Percentiles rank a stretch among this genome's conserved stretches.
Evolutionary conservation across 2,888 invertebrate genomes (phyloP).

Genomic region (Coronaproctus castanopsis): DNA sequence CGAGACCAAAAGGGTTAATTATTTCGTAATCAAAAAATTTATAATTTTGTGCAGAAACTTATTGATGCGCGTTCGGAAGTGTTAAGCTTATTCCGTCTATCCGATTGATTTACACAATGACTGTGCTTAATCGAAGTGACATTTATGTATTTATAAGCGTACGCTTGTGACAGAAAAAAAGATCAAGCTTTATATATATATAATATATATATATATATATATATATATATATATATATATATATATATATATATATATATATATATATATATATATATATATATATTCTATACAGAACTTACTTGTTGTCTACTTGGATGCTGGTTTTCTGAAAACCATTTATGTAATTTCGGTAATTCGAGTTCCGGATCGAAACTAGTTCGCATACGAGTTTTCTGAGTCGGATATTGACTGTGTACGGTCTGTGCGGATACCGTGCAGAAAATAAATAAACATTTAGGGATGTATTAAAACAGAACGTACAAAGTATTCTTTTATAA

Average conservation of each 20-base stretch:
- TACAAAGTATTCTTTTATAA: background rate
- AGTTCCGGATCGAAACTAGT: conserved; percentile 93
- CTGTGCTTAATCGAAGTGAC: too few relatives aligned
- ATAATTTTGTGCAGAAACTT: too few relatives aligned
- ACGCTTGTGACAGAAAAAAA: too few relatives aligned
- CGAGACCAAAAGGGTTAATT: too few relatives aligned
- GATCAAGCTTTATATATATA: too few relatives aligned
- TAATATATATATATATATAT: too few relatives aligned
- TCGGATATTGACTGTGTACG: conserved; percentile 52
- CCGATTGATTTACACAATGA: too few relatives aligned
- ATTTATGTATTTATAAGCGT: too few relatives aligned
- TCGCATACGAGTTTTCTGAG: conserved; percentile 81
- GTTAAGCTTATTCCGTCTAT: too few relatives aligned
- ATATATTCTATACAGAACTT: conserved; percentile 4
- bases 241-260: background rate
- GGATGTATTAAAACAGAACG: background rate
- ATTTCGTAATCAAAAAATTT: too few relatives aligned
- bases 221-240: background rate
- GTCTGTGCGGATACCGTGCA: too few relatives aligned
- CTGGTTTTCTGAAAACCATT: conserved; percentile 93
- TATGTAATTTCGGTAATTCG: conserved; percentile 84
- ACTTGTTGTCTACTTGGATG: conserved; percentile 86
- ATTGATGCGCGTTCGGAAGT: too few relatives aligned
- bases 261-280: background rate
- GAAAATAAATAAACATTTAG: conserved; percentile 26